phyloP scores from a whole-genome alignment of 2,888 invertebrate genomes.

The Invenusta paracnida region DNA sequence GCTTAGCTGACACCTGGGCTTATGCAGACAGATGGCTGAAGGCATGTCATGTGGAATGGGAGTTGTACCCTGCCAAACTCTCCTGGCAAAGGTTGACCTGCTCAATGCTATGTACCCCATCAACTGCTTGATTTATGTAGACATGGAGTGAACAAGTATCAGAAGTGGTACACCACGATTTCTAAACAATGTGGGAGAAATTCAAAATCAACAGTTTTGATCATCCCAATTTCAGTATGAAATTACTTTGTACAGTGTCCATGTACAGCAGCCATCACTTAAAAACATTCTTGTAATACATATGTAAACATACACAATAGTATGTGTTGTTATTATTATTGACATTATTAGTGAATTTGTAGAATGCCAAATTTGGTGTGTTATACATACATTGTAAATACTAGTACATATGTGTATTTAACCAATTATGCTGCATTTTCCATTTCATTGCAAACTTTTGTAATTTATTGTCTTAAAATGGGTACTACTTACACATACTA shows the following conservation, averaged over 20 bases:
- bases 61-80: not conserved
- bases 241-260: not conserved
- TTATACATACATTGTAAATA: not conserved
- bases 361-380: not conserved
- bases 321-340: not conserved
- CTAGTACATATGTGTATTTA: not conserved
- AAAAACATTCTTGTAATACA: not conserved
- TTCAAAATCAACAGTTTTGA: not conserved
- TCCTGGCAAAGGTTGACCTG: conserved; percentile 17
- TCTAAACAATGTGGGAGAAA: not conserved
- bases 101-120: conserved; percentile 32
- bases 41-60: conserved; percentile 11
- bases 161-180: not conserved
- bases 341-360: not conserved
- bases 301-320: not conserved
- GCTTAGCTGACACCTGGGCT: conserved; percentile 9
- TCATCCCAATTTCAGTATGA: not conserved
- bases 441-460: not conserved
- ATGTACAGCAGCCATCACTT: not conserved
- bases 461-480: not conserved
- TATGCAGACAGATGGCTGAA: conserved; percentile 16
- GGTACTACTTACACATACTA: not conserved
- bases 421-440: not conserved
- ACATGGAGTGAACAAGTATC: not conserved
- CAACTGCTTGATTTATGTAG: not conserved